A percentile compares a stretch with the other conserved stretches of the same genome.
phyloP scores from a whole-genome alignment of 1,140 invertebrate genomes.

The Temnothorax longispinosus region DNA sequence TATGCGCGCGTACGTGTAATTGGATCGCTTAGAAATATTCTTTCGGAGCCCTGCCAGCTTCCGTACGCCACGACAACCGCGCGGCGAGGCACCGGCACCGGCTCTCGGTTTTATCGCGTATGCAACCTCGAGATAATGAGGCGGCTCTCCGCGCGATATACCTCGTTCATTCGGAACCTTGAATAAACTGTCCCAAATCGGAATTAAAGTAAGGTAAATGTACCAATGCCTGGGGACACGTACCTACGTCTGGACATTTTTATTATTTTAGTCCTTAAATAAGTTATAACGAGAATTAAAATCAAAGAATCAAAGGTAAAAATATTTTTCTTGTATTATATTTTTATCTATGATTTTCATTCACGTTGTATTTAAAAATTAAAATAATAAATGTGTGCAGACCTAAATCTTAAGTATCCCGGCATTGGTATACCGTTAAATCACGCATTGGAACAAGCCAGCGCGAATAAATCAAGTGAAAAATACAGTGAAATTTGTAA shows the following conservation, averaged over 20 bases:
- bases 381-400: too few relatives aligned
- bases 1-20: conserved; percentile 61
- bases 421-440: background rate
- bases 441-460: background rate
- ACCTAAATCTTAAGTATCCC: too few relatives aligned
- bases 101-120: background rate
- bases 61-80: conserved; percentile 18
- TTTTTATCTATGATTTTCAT: too few relatives aligned
- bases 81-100: background rate
- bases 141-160: background rate
- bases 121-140: conserved; percentile 2
- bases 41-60: conserved; percentile 57
- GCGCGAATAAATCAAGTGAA: background rate
- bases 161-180: background rate
- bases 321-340: too few relatives aligned
- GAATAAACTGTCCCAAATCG: background rate
- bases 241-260: too few relatives aligned
- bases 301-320: too few relatives aligned
- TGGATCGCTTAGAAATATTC: conserved; percentile 69
- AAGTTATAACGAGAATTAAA: too few relatives aligned
- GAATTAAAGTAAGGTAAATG: background rate
- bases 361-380: too few relatives aligned
- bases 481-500: background rate
- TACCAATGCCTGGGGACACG: too few relatives aligned
- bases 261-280: too few relatives aligned